Percentiles rank a stretch among this genome's conserved stretches.
Conservation (phyloP, 2,888 invertebrate species). For the Conchocele bisecta region DNA sequence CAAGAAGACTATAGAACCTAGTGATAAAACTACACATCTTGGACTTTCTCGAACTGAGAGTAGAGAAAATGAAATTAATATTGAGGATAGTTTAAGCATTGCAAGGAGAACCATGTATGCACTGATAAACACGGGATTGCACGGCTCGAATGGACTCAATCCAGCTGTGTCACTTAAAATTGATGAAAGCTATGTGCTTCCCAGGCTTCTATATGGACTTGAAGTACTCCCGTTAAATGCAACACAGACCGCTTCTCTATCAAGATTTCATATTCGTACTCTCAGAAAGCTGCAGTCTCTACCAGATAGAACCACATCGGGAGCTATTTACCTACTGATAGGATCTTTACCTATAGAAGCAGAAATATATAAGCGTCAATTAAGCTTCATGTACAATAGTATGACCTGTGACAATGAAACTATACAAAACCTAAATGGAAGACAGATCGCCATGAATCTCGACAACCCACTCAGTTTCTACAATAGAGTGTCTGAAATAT, state of each 20-base stretch:
- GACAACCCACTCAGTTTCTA: neutral
- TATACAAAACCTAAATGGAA: neutral
- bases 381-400: neutral
- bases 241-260: neutral
- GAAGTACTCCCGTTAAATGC: neutral
- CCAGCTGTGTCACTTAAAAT: constrained; percentile 1
- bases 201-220: constrained; percentile 8
- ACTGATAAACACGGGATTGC: constrained; percentile 2
- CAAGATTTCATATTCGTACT: neutral
- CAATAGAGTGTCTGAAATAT: neutral
- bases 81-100: neutral
- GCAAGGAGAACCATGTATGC: constrained; percentile 3
- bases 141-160: constrained; percentile 8
- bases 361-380: neutral
- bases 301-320: neutral
- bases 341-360: constrained; percentile 6
- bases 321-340: constrained; percentile 2
- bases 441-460: neutral
- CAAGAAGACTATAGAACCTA: too few relatives aligned
- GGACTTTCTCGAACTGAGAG: too few relatives aligned
- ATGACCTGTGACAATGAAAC: neutral
- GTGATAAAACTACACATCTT: too few relatives aligned
- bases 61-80: neutral
- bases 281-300: neutral
- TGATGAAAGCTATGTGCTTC: constrained; percentile 1